Evolutionary conservation across 2,113 vertebrate species (phyloP).

Genomic region (Ursus arctos): DNA sequence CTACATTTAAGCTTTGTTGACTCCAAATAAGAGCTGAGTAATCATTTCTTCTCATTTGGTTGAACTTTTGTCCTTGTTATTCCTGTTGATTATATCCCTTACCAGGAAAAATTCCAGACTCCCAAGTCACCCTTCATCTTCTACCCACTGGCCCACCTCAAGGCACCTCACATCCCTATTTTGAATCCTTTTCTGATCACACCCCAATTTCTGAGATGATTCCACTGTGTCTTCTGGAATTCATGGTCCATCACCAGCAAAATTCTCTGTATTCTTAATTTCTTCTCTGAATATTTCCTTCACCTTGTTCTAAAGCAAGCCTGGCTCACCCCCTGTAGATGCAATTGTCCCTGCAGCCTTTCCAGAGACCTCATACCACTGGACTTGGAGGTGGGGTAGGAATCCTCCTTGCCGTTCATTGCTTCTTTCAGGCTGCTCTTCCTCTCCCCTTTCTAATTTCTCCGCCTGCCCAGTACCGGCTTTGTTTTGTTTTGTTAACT

Average conservation of each 20-base stretch:
- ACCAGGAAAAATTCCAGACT: not conserved
- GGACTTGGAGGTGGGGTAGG: not conserved
- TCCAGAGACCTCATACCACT: not conserved
- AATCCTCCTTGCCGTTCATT: not conserved
- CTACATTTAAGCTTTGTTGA: not conserved
- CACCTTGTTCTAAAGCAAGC: not conserved
- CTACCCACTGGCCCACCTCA: not conserved
- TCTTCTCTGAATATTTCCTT: not conserved
- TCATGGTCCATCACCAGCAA: not conserved
- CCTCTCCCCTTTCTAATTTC: not conserved
- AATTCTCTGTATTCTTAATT: not conserved
- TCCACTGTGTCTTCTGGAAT: not conserved
- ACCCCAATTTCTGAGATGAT: not conserved
- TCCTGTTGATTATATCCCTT: not conserved
- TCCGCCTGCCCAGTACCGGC: not conserved
- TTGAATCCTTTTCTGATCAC: not conserved
- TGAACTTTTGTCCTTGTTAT: not conserved
- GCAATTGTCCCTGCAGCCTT: not conserved
- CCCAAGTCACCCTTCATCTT: not conserved
- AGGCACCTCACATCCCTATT: not conserved
- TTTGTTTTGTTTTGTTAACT: not conserved
- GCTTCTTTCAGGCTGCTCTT: not conserved
- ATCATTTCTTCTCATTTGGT: constrained; percentile 15
- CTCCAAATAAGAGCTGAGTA: not conserved
- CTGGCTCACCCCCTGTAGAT: not conserved